Base-by-base conservation (phyloP, 2,113 vertebrate species). In the Cyprinodon tularosa region DNA sequence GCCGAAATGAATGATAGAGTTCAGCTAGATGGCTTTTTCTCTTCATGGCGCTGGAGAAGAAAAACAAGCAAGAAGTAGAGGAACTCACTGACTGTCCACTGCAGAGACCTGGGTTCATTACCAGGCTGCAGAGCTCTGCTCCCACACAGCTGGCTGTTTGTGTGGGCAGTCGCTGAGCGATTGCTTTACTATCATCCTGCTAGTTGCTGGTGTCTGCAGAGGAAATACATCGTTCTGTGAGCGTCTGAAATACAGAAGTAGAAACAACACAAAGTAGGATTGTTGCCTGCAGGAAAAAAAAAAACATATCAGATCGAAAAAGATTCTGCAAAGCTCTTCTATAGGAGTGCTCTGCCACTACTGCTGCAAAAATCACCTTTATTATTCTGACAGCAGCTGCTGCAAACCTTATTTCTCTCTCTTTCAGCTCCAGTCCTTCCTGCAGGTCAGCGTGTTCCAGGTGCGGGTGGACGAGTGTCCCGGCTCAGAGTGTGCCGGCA, bases 381-480 rank as follows among this genome's bases (percentile, higher is more conserved):
- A 60, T 37, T 0, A 1, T 12, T 62, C 12, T 72, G 11, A 11
- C 0, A 29, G 36, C 40, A 37, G 20, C 53, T 39, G 39, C 45
- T 59, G 39, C 45, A 72, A 2, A 50, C 13, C n/a, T 9, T 48
- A 65, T 50, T n/a, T 15, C 44, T 67, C 0, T 84, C 82, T 74
- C 80, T 66, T 64, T 7, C 78, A 96, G 95, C 92, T 96, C 57
- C 96, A 96, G 86, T 93, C 95, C 1, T 94, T 95, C 86, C 92
- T 97, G 70, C 94, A 94, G 47, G 62, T 94, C 71, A 94, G 89
- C 37, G 70, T 96, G 64, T 95, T 89, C 47, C 96, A 96, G 73
- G 88, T 96, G 0, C 92, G 94, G 0, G 87, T 95, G 0, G 95
- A 97, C 0, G 96, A 96, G 91, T 97, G 96, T 77, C 87, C 91